Base-by-base conservation (phyloP, 2,888 invertebrate genomes). In the Noctua janthina region DNA sequence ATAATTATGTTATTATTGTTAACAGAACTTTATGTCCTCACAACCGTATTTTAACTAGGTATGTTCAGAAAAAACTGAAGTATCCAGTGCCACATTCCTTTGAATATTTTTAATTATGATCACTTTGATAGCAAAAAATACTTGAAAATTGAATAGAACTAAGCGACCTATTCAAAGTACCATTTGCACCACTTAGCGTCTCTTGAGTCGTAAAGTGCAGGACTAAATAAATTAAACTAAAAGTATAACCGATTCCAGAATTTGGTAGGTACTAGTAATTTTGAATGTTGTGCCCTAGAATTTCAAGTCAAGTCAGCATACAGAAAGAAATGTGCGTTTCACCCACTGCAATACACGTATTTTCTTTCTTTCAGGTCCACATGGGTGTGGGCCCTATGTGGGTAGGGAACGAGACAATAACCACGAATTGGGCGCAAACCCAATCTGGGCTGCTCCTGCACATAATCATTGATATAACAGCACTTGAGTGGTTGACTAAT, bases 161-260 rank as follows among this genome's bases (percentile, higher is more conserved):
- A 35, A 75, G 15, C 1, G 13, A 8, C 4, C 6, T 13, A 23
- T 46, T 13, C 3, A n/a, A 64, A 54, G 17, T 76, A 5, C 54
- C 39, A 76, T 76, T n/a, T 64, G 77, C 39, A 77, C 64, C 62
- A 83, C 46, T 83, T 39, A 76, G 46, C n/a, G n/a, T 11, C 51
- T 20, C 62, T 64, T 46, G 76, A 20, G 43, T 54, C 35, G 54
- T 82, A 20, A 35, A 75, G 51, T 64, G 83, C 64, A 46, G 39
- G 5, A 13, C 46, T 46, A 83, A 75, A 62, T 64, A 64, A 76
- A 66, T 83, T 49, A 56, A 6, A 79, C 35, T 62, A 39, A 46
- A 68, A 1, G 64, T 35, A 64, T 35, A 35, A 64, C 64, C 10
- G 1, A 20, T 20, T 64, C 64, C 35, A 39, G 10, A 66, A 20